These are phyloP conservation scores for Conger conger DNA, from an alignment of 2,113 vertebrate species.

Conservation along the genomic window DNA sequence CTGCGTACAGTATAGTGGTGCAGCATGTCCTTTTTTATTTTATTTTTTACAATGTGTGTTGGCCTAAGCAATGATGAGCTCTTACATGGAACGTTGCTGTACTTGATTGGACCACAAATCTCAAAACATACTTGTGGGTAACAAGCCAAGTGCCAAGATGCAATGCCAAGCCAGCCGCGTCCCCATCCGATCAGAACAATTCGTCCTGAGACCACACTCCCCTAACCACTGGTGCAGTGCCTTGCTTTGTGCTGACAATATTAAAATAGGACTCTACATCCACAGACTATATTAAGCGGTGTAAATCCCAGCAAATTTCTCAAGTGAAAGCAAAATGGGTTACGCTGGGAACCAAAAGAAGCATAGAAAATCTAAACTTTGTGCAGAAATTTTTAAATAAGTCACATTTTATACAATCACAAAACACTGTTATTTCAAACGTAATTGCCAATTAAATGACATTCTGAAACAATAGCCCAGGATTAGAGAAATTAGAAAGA, in stretches of 20 bases:
- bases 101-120: slow-evolving; percentile 20
- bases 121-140: slow-evolving; percentile 13
- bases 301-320: slow-evolving; percentile 4
- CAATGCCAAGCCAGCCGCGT: background rate
- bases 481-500: slow-evolving; percentile 50
- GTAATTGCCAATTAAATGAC: slow-evolving; percentile 18
- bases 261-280: slow-evolving; percentile 16
- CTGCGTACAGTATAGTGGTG: slow-evolving; percentile 12
- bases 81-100: background rate
- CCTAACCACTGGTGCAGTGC: background rate
- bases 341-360: background rate
- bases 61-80: background rate
- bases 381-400: background rate
- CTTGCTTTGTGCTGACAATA: slow-evolving; percentile 7
- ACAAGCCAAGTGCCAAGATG: background rate
- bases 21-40: background rate
- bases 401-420: background rate
- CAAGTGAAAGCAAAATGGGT: background rate
- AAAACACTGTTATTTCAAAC: background rate
- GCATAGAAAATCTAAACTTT: background rate
- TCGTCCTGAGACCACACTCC: slow-evolving; percentile 4
- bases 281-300: background rate
- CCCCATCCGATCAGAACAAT: background rate
- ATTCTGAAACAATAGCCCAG: slow-evolving; percentile 35
- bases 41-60: background rate